Percentiles rank a stretch among this genome's conserved stretches.
Evolutionary conservation across 2,113 vertebrate species (phyloP).

Genomic region (zebrafish (Danio rerio)): GRCz12tu NC_133190.1:24800501-24801000

Average conservation of each 20-base stretch:
- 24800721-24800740: background rate
- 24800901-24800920: too few species aligned
- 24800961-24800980: background rate
- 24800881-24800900: too few species aligned
- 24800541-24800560: conserved; percentile 12
- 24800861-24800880: too few species aligned
- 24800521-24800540: background rate
- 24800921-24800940: background rate
- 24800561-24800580: background rate
- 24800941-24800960: background rate
- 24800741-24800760: too few species aligned
- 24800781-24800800: background rate
- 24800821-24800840: too few species aligned
- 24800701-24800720: background rate
- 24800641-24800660: conserved; percentile 1
- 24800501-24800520: conserved; percentile 40
- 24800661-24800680: background rate
- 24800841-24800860: too few species aligned
- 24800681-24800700: background rate
- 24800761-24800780: background rate
- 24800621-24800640: background rate
- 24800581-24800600: background rate
- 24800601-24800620: background rate
- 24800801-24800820: too few species aligned
- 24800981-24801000: background rate